Percentiles rank a stretch among this genome's conserved stretches.
Conservation (phyloP, 2,797 vertebrate genomes). For the Sebastiscus albofasciatus region DNA sequence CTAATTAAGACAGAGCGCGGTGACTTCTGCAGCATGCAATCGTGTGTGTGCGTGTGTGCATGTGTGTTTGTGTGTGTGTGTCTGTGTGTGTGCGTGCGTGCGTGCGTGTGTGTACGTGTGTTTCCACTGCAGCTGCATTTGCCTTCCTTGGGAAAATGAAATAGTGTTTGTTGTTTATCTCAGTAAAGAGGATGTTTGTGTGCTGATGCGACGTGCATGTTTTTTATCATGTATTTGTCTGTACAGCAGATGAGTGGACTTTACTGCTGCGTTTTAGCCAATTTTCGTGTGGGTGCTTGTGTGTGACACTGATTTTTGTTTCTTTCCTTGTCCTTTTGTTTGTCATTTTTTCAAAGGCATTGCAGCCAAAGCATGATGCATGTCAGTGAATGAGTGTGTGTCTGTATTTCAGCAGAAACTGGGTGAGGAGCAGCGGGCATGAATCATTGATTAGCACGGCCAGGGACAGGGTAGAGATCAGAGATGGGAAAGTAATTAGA, state of each 20-base stretch:
- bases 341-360: not conserved
- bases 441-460: conserved; percentile 30
- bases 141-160: not conserved
- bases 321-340: not conserved
- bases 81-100: not conserved
- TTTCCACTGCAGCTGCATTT: not conserved
- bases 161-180: not conserved
- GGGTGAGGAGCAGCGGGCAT: not conserved
- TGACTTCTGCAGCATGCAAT: not conserved
- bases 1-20: conserved; percentile 1
- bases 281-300: not conserved
- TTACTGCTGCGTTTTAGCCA: not conserved
- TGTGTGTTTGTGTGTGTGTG: not conserved
- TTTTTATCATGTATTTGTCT: not conserved
- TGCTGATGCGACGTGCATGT: not conserved
- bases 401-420: not conserved
- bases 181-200: not conserved
- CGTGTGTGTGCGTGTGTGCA: not conserved
- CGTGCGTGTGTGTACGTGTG: not conserved
- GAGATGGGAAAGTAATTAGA: conserved; percentile 14
- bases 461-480: not conserved
- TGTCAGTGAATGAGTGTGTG: not conserved
- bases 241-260: not conserved
- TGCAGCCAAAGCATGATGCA: not conserved
- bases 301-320: not conserved